Evolutionary conservation across 2,797 vertebrate genomes (phyloP), one percentile per base, ranked within the genome.

Genomic region (Clarias platycephalus): DNA sequence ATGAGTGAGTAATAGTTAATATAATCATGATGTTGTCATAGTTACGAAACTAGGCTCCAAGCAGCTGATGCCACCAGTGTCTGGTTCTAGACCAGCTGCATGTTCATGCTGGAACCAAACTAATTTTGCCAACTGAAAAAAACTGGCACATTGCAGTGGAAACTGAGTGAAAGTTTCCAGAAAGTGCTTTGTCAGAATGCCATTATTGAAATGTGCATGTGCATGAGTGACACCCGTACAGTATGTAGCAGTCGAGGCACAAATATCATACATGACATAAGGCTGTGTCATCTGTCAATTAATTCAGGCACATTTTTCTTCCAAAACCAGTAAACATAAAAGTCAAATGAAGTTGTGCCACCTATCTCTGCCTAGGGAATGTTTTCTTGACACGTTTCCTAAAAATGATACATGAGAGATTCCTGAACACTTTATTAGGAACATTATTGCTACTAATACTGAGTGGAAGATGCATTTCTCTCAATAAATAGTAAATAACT

Each of bases 51-150:
- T 44, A 9, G 13, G 1, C 71, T 74, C 71, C 44, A 55, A 74
- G 71, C n/a, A 6, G n/a, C 44, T 55, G 71, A 55, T 55, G 71
- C 53, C 71, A 74, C 15, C 28, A 49, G 44, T 28, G 53, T 74
- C 49, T 74, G n/a, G 71, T 55, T 74, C 53, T 49, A 74, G 24
- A 74, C 71, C 3, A n/a, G 71, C 71, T 74, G 71, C 15, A 28
- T 55, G 28, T 55, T 55, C 44, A 26, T 74, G n/a, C 49, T 55
- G 24, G 70, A 72, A 72, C 70, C 40, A 16, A 26, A 49, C 5
- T 16, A 26, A 74, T 28, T 28, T 53, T 74, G 44, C 71, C 44
- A 55, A 74, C 13, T 0, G 71, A 55, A 74, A 49, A 40, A 53
- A 74, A 57, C 26, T 76, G 53, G 53, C 74, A 57, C 26, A 34